A percentile compares a stretch with the other conserved stretches of the same genome.
These are phyloP conservation scores for Thrips palmi DNA, from an alignment of 1,140 invertebrate species.

Conservation along the genomic window DNA sequence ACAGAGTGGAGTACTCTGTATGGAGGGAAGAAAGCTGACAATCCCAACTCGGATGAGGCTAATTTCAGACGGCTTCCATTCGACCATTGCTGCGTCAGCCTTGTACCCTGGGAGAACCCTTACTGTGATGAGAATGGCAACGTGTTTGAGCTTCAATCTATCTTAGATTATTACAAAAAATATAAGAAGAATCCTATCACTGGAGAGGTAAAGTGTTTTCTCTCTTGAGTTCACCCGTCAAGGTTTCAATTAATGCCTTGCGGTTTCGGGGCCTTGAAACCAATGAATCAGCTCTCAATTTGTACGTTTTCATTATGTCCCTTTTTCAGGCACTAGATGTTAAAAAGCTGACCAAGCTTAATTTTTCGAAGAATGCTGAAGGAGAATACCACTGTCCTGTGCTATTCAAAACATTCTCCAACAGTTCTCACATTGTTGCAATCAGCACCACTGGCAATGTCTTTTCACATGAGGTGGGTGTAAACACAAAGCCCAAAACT, in stretches of 20 bases:
- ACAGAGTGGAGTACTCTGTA: slow-evolving; percentile 92
- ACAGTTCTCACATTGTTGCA: slow-evolving; percentile 87
- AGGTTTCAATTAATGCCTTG: slow-evolving; percentile 4
- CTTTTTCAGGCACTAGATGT: slow-evolving; percentile 48
- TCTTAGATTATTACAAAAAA: slow-evolving; percentile 81
- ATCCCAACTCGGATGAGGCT: slow-evolving; percentile 42
- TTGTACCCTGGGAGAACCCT: slow-evolving; percentile 84
- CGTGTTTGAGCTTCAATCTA: slow-evolving; percentile 72
- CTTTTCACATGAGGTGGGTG: slow-evolving; percentile 63
- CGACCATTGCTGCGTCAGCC: slow-evolving; percentile 80
- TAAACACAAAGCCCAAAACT: neutral
- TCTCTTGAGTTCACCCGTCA: slow-evolving; percentile 11
- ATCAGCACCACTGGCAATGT: slow-evolving; percentile 90
- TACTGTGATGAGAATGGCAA: slow-evolving; percentile 78
- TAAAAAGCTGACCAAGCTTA: slow-evolving; percentile 76
- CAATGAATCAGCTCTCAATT: neutral
- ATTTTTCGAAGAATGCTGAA: slow-evolving; percentile 74
- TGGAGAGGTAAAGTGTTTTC: slow-evolving; percentile 78
- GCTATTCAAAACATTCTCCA: slow-evolving; percentile 86
- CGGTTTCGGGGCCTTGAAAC: neutral
- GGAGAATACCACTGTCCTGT: slow-evolving; percentile 88
- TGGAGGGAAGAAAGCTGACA: slow-evolving; percentile 71
- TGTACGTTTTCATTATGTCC: slow-evolving; percentile 12
- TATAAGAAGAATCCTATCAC: slow-evolving; percentile 89
- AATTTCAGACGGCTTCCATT: slow-evolving; percentile 84